Evolutionary conservation across 2,797 vertebrate species (phyloP), one percentile per base, ranked within the genome.

Genomic region (Lutjanus argentimaculatus): DNA sequence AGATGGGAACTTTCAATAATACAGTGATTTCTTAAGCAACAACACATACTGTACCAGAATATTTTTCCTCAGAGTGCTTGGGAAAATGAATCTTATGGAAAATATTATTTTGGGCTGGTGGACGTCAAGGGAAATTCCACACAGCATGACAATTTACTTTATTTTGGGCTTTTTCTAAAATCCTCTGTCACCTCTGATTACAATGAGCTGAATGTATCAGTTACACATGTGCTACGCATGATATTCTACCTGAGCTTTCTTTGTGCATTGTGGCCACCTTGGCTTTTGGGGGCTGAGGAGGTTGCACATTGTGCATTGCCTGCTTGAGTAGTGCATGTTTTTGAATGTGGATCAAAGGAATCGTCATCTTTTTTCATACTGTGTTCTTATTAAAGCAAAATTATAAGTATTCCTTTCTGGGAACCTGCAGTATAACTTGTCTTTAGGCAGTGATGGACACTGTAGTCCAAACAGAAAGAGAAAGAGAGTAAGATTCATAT

Each of bases 31-130:
- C 71, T 91, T 86, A 72, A 89, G 90, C 91, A 94, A 90, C 85
- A 86, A 92, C 91, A 92, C 89, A 79, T 83, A 91, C 87, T 76
- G 85, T 76, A 90, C 45, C 77, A 84, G 92, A 92, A 88, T 92
- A 90, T 90, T 93, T 93, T 91, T 90, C 91, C 88, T 91, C 72
- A 36, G 72, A 88, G 86, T 75, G 83, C 90, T 89, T 91, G 88
- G 90, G 91, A 88, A 94, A 94, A 94, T 88, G 63, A 94, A 95
- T 95, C 95, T 95, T 90, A 93, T 93, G 88, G 91, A 95, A 95
- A 96, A 96, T 95, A 96, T 96, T 96, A 95, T 95, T 95, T 94
- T 94, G 94, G 95, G 95, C 94, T 63, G 75, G 85, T 83, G 85
- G 85, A 93, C 72, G 90, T 92, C 86, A 80, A 84, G 91, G 91